Evolutionary conservation across 2,113 vertebrate species (phyloP).

Genomic region (Thymallus thymallus): DNA sequence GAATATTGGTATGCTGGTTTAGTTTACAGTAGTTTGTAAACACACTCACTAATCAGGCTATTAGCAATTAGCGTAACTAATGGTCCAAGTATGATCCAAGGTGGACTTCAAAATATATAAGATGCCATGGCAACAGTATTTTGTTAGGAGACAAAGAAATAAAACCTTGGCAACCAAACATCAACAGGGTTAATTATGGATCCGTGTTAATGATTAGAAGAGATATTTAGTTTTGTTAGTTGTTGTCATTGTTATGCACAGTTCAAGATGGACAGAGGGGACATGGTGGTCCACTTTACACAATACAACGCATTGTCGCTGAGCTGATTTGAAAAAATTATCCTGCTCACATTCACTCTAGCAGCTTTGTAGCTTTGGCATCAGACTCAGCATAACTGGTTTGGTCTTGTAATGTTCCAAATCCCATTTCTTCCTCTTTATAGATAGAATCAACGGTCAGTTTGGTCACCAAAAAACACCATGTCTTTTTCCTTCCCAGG

Average conservation of each 20-base stretch:
- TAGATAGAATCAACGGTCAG: background rate
- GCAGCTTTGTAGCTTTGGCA: conserved; percentile 7
- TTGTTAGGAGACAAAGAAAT: background rate
- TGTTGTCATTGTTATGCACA: background rate
- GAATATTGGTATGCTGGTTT: background rate
- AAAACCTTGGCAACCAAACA: background rate
- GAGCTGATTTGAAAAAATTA: background rate
- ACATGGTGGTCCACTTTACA: no score
- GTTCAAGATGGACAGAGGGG: background rate
- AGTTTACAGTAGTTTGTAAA: background rate
- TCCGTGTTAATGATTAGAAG: background rate
- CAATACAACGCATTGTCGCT: no score
- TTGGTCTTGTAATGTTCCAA: background rate
- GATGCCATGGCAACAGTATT: background rate
- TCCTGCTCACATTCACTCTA: background rate
- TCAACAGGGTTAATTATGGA: background rate
- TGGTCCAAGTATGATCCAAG: background rate
- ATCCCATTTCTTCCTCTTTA: background rate
- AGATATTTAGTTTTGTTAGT: background rate
- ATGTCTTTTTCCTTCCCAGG: background rate
- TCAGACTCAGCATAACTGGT: background rate
- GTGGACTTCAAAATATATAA: background rate
- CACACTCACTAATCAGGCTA: background rate
- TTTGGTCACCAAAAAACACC: background rate
- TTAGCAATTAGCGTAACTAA: background rate